These are phyloP conservation scores for Nymphalis urticae DNA, from an alignment of 2,888 invertebrate species.

Conservation along the genomic window DNA sequence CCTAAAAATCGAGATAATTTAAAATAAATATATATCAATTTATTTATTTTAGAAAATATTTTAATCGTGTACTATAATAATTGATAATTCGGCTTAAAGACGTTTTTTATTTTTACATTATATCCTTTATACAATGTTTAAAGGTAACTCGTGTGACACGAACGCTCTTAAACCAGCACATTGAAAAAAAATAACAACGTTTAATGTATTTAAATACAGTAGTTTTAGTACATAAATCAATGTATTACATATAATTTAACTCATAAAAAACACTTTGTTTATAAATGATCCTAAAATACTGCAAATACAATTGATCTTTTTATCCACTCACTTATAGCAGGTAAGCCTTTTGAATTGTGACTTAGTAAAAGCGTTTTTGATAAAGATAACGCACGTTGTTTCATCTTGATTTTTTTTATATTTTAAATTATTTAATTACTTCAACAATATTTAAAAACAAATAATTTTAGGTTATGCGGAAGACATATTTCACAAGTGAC, in stretches of 20 bases:
- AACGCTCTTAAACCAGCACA: too few relatives aligned
- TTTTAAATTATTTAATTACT: conserved; percentile 5
- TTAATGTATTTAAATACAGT: too few relatives aligned
- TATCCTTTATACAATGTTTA: too few relatives aligned
- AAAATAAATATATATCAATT: conserved; percentile 2
- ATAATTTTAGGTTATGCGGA: conserved; percentile 3
- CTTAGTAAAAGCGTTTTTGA: conserved; percentile 51
- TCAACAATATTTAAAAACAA: background rate
- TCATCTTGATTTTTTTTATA: conserved; percentile 53
- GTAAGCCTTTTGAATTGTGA: conserved; percentile 43
- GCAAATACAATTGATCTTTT: conserved; percentile 4
- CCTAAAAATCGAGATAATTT: conserved; percentile 53
- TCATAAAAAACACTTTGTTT: too few relatives aligned
- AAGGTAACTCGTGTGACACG: too few relatives aligned
- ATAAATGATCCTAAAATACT: too few relatives aligned
- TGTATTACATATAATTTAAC: too few relatives aligned
- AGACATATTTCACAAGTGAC: background rate
- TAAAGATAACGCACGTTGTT: conserved; percentile 53
- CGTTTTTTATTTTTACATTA: too few relatives aligned
- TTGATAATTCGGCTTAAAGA: too few relatives aligned
- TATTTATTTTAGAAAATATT: background rate
- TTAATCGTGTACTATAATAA: too few relatives aligned
- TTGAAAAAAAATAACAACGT: too few relatives aligned
- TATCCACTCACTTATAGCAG: conserved; percentile 50
- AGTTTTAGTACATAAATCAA: too few relatives aligned